phyloP scores from a whole-genome alignment of 2,797 vertebrate genomes.

The Bryconaethiops microstoma region DNA sequence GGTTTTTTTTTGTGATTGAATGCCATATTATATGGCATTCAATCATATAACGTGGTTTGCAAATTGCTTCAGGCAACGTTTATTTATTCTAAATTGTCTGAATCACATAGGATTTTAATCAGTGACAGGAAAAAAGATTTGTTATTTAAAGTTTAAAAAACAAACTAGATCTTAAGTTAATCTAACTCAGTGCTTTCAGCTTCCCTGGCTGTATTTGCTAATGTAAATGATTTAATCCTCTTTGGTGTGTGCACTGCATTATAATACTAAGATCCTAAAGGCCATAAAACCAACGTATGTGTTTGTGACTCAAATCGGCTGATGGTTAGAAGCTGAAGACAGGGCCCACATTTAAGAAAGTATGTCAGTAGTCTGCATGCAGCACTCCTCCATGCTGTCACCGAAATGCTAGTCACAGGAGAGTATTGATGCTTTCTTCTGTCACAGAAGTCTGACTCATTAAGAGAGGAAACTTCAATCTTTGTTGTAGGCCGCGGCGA shows the following conservation, averaged over 20 bases:
- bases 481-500: conserved; percentile 60
- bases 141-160: not conserved
- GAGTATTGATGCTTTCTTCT: conserved; percentile 54
- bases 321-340: not conserved
- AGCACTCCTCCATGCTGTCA: conserved; percentile 41
- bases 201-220: not conserved
- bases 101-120: not conserved
- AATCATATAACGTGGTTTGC: too few relatives aligned
- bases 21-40: too few relatives aligned
- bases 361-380: not conserved
- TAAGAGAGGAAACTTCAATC: conserved; percentile 60
- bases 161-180: not conserved
- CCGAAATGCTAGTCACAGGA: conserved; percentile 56
- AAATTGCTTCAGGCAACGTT: too few relatives aligned
- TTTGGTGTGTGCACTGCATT: not conserved
- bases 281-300: not conserved
- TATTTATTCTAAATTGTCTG: not conserved
- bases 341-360: conserved; percentile 8
- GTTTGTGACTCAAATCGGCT: not conserved
- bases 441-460: conserved; percentile 50
- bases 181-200: conserved; percentile 5
- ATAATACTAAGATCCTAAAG: not conserved
- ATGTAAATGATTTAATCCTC: not conserved
- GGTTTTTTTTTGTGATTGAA: too few relatives aligned
- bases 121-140: not conserved